Percentiles rank a stretch among this genome's conserved stretches.
Evolutionary conservation across 2,113 vertebrate species (phyloP).

Genomic region (Ibidorhyncha struthersii): DNA sequence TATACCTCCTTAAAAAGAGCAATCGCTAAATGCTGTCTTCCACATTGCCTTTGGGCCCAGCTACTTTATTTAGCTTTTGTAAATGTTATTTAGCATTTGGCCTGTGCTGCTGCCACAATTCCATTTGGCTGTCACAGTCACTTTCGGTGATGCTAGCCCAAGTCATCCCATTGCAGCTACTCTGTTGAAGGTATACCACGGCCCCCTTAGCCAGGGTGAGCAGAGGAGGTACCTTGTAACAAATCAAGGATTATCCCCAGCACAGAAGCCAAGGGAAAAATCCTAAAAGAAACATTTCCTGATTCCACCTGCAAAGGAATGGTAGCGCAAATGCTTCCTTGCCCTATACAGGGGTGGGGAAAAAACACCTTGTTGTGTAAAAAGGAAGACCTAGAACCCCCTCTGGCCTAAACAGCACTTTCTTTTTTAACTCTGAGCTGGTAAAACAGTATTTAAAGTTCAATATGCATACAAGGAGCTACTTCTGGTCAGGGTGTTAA

Average conservation of each 20-base stretch:
- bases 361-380: not conserved
- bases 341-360: not conserved
- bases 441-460: not conserved
- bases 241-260: not conserved
- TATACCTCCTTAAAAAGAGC: conserved; percentile 33
- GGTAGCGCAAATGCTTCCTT: not conserved
- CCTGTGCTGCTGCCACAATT: not conserved
- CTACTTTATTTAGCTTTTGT: not conserved
- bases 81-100: not conserved
- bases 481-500: not conserved
- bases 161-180: not conserved
- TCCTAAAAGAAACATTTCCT: not conserved
- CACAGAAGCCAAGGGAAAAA: not conserved
- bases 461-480: not conserved
- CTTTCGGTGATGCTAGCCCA: not conserved
- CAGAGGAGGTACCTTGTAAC: not conserved
- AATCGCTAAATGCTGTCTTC: conserved; percentile 12
- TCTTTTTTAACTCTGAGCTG: not conserved
- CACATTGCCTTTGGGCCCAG: not conserved
- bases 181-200: not conserved
- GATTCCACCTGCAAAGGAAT: not conserved
- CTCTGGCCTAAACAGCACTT: not conserved
- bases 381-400: not conserved
- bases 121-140: not conserved
- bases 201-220: not conserved